A percentile compares a stretch with the other conserved stretches of the same genome.
phyloP scores from a whole-genome alignment of 2,888 invertebrate species.

The Chrysomela aeneicollis region DNA sequence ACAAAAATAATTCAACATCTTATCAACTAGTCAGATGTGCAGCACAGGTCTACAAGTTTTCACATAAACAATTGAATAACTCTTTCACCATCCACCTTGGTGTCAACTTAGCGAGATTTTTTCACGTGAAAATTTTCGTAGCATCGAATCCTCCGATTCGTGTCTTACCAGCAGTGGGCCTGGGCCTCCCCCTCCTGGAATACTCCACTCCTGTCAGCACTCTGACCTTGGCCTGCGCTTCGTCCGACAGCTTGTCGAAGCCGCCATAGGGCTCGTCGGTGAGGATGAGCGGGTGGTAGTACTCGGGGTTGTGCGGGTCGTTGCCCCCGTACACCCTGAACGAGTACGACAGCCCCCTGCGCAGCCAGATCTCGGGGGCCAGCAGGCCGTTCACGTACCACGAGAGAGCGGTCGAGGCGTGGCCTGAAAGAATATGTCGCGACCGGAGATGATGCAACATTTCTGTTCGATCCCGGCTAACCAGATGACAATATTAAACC shows the following conservation, averaged over 20 bases:
- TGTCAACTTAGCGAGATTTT: no score
- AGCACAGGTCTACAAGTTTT: no score
- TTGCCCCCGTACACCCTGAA: slow-evolving; percentile 86
- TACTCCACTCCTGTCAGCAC: slow-evolving; percentile 83
- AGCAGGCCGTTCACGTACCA: slow-evolving; percentile 95
- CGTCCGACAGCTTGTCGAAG: slow-evolving; percentile 76
- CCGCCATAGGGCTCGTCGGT: slow-evolving; percentile 87
- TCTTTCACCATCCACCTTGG: no score
- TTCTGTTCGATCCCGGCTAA: no score
- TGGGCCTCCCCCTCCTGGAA: slow-evolving; percentile 82
- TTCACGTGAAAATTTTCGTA: no score
- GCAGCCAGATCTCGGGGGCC: slow-evolving; percentile 86
- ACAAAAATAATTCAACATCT: no score
- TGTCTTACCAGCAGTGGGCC: slow-evolving; percentile 74
- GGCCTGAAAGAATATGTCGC: slow-evolving; percentile 64
- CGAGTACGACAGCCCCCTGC: slow-evolving; percentile 84
- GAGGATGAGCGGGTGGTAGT: slow-evolving; percentile 90
- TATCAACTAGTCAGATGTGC: no score
- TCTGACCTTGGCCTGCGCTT: slow-evolving; percentile 74
- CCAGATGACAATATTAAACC: no score
- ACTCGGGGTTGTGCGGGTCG: slow-evolving; percentile 84
- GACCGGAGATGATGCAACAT: no score
- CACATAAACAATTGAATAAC: no score
- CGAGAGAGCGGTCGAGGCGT: slow-evolving; percentile 75
- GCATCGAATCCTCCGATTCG: no score